Evolutionary conservation across 2,113 vertebrate species (phyloP), one percentile per base, ranked within the genome.

Genomic region (Campylomormyrus numenius): DNA sequence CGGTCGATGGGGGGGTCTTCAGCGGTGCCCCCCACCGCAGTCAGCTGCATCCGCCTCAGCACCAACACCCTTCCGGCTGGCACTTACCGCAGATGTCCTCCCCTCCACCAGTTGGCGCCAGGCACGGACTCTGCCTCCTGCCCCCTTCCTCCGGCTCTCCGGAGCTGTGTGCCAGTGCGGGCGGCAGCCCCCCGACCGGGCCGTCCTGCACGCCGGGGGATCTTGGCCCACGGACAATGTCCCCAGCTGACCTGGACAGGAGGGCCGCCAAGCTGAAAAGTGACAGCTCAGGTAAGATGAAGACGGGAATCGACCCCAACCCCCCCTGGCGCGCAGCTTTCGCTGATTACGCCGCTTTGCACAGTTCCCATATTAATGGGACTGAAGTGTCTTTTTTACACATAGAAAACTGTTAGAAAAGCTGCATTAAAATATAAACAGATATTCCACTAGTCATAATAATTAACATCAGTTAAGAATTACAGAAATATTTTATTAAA

Each of bases 41-140:
- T 88, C 96, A 96, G 95, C 95, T 95, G 88, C 92, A 94, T 39
- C 96, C 94, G 88, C 95, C 94, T 89, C 88, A 90, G 58, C 92
- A 91, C 89, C 97, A 97, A 92, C 95, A 97, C 95, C 96, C 97
- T 85, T 93, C 95, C 88, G 94, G 94, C 92, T 98, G 97, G 97
- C 97, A 97, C 92, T 93, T 97, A 86, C 96, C 96, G 90, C 97
- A 96, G 95, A 97, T 97, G 95, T 94, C 97, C 90, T 96, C 97
- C 24, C 93, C 96, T 0, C 95, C 94, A 9, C 95, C 95, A 24
- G 93, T 95, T 27, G 92, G 91, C 10, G 87, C 94, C 92, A 94
- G 95, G 83, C 96, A 97, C 91, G 95, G 95, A 90, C 93, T 97
- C 88, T 97, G 97, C 90, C 94, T 97, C 49, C 96, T 96, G 89